Percentiles rank a stretch among this genome's conserved stretches.
These are phyloP conservation scores for Dermochelys coriacea DNA, from an alignment of 2,797 vertebrate genomes.

Conservation along the genomic window DNA sequence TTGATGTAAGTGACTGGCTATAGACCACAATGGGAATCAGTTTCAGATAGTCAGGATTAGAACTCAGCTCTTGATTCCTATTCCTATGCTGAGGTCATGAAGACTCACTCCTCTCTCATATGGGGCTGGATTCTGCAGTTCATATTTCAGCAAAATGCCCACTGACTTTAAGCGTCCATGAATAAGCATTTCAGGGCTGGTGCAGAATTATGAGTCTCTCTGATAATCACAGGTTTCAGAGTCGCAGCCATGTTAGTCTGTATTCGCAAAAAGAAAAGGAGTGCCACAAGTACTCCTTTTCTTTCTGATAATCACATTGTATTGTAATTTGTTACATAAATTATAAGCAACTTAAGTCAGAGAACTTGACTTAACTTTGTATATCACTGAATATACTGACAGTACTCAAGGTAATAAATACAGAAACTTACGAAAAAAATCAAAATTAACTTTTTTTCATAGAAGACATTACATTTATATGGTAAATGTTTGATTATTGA, in stretches of 20 bases:
- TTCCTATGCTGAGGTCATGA: constrained; percentile 39
- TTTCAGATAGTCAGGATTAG: constrained; percentile 37
- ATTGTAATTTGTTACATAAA: constrained; percentile 7
- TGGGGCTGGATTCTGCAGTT: constrained; percentile 36
- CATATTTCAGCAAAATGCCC: constrained; percentile 41
- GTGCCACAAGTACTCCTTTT: too few relatives aligned
- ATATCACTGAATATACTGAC: neutral
- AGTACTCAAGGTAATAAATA: neutral
- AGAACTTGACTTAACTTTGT: neutral
- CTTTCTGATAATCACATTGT: constrained; percentile 32
- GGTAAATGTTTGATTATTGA: neutral
- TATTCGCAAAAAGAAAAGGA: too few relatives aligned
- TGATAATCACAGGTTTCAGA: constrained; percentile 28
- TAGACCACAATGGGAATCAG: constrained; percentile 28
- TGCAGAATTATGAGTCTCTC: neutral
- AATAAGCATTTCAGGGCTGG: neutral
- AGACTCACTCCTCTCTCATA: constrained; percentile 30
- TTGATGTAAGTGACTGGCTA: constrained; percentile 4
- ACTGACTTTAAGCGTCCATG: constrained; percentile 31
- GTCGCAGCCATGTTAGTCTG: too few relatives aligned
- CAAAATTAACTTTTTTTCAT: neutral
- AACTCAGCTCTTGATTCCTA: constrained; percentile 53
- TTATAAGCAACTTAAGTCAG: neutral
- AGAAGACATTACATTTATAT: neutral
- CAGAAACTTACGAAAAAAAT: neutral